Evolutionary conservation across 2,797 vertebrate genomes (phyloP), one percentile per base, ranked within the genome.

Genomic region (Anabacerthia variegaticeps): DNA sequence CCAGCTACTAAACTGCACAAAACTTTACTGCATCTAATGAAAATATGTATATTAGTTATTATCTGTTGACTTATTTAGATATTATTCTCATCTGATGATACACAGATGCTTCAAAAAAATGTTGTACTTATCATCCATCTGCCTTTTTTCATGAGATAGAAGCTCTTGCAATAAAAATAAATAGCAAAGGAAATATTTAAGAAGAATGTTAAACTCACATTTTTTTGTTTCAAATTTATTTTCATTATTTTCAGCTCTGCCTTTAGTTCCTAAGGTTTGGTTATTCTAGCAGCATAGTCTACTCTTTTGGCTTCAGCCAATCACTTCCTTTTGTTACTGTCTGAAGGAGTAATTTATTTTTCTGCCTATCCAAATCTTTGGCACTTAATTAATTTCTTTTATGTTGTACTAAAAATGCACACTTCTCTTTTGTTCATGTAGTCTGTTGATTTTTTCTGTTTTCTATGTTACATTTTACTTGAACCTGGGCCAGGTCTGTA

Each of bases 391-490:
- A 96, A 94, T 95, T 95, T 97, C 24, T 95, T 61, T 89, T 92
- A 94, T 97, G 95, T 93, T 98, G 97, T 55, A 98, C 96, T 84
- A 98, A 97, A 96, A 98, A 98, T 77, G 84, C 75, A 68, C 96
- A 93, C 85, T 97, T 96, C 44, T 96, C 93, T 94, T 94, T 95
- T 97, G 96, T 58, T 74, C 94, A 88, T 97, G 96, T 63, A 98
- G 55, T 79, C 91, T 92, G 43, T 98, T 94, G 52, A 98, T 97
- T 97, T 99, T 98, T 95, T 98, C 98, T 98, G 97, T 86, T 98
- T 86, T 98, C 98, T 93, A 61, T 94, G 93, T 93, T 97, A 95
- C 98, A 98, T 85, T 95, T 97, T 20, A 97, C 96, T 96, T 96
- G 96, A 13, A 98, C 97, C 66, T 95, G 98, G 12, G 97, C 97